Conservation (phyloP, 2,888 invertebrate species). For the Volucella inanis region DNA sequence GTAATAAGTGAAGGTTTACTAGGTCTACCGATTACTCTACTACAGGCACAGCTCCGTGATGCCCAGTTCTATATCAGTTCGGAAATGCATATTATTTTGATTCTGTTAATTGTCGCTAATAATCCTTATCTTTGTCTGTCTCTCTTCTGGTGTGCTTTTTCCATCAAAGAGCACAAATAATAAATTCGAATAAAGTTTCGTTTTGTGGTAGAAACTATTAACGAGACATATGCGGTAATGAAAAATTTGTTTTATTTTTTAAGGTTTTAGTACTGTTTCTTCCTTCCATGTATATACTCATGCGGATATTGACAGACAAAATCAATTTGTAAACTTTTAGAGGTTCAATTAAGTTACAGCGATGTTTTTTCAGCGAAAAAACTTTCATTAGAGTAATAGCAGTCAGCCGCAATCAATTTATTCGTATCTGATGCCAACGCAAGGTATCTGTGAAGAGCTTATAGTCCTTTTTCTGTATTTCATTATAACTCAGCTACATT, state of each 20-base stretch:
- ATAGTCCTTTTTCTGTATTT: too few species aligned
- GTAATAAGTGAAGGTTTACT: too few species aligned
- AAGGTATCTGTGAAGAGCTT: too few species aligned
- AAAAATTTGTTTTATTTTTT: neutral
- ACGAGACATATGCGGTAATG: neutral
- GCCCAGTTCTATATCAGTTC: too few species aligned
- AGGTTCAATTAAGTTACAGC: constrained; percentile 12
- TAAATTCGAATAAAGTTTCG: constrained; percentile 8
- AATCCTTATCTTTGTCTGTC: neutral
- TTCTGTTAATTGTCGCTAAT: neutral
- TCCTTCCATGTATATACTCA: neutral
- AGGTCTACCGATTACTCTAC: too few species aligned
- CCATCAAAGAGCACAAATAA: neutral
- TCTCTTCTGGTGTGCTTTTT: too few species aligned
- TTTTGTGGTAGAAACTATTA: constrained; percentile 30
- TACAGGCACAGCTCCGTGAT: too few species aligned
- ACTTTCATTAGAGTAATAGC: neutral
- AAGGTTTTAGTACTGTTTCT: too few species aligned
- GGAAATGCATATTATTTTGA: neutral
- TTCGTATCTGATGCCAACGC: neutral
- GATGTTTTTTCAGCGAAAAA: neutral
- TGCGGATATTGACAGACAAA: neutral
- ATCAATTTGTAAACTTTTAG: constrained; percentile 14
- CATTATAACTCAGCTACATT: too few species aligned
- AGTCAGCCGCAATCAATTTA: neutral